A percentile compares a stretch with the other conserved stretches of the same genome.
Conservation (phyloP, 2,888 invertebrate species). For the Trissolcus brochymenae region DNA sequence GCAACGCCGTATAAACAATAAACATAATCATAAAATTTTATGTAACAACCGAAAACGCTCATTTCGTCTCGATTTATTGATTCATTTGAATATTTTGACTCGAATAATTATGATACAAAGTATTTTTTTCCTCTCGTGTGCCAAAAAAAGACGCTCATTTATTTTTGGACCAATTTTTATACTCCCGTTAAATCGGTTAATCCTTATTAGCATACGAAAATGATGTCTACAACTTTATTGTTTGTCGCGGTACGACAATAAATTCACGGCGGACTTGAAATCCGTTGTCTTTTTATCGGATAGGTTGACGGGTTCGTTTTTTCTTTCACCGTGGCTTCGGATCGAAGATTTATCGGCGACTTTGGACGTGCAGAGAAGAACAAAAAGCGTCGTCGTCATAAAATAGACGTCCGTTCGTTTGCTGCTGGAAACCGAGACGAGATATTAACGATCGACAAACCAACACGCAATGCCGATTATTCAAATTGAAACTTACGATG, state of each 20-base stretch:
- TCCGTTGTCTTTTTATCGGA: conserved; percentile 14
- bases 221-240: conserved; percentile 4
- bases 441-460: conserved; percentile 9
- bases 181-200: conserved; percentile 1
- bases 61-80: conserved; percentile 1
- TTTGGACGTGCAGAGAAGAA: conserved; percentile 10
- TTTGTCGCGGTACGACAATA: conserved; percentile 8
- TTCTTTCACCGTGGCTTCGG: conserved; percentile 16
- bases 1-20: too few species aligned
- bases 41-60: too few species aligned
- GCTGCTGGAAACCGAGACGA: conserved; percentile 16
- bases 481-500: conserved; percentile 17
- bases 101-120: too few species aligned
- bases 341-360: conserved; percentile 28
- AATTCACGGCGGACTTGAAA: conserved; percentile 3
- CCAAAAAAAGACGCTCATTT: too few species aligned
- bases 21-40: too few species aligned
- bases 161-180: too few species aligned
- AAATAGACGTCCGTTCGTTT: conserved; percentile 15
- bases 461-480: conserved; percentile 22
- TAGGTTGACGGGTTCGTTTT: conserved; percentile 13
- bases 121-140: too few species aligned
- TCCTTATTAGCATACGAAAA: conserved; percentile 4
- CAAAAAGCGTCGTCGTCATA: conserved; percentile 13
- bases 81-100: conserved; percentile 3